Evolutionary conservation across 2,113 vertebrate species (phyloP), one percentile per base, ranked within the genome.

Genomic region (Aphyosemion australe): DNA sequence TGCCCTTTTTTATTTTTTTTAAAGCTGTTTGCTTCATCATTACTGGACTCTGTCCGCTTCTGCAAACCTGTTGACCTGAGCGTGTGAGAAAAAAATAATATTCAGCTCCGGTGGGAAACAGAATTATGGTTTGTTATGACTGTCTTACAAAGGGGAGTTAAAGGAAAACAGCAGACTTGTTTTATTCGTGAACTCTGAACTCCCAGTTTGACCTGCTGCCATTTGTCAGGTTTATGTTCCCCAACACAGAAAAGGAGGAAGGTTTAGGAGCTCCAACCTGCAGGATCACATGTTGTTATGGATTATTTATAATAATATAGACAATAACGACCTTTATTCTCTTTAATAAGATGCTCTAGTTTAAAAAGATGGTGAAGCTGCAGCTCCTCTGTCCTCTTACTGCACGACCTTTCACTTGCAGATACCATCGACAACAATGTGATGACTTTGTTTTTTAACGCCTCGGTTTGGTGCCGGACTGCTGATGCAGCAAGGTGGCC

Each of bases 1-100:
- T 53, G 58, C 11, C 59, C 64, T 51, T 55, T 66, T 76, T 78
- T 65, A 15, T 26, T 26, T 26, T 26, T 26, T 26, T 26, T 26
- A 58, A 79, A 76, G 52, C 48, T 60, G 70, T 82, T 73, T 78
- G 69, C 74, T 61, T 71, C 72, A 79, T 85, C 75, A 68, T 77
- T 67, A 77, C 58, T 16, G 46, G 56, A 26, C 65, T 60, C 45
- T 57, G 73, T 63, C 51, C 63, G 45, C 50, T 70, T 63, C 54
- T 60, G 68, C 41, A 64, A 65, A 65, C 58, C 73, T 51, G 63
- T 46, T 72, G 76, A 82, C 74, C 76, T 11, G 4, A 9, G 10
- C 4, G 1, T 26, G 61, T 65, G 51, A 65, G 56, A 31, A 58
- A 39, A 61, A 71, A 26, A 1, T 26, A 56, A 21, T 5, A 18